Conservation (phyloP, 2,797 vertebrate species). For the Myotis myotis region DNA sequence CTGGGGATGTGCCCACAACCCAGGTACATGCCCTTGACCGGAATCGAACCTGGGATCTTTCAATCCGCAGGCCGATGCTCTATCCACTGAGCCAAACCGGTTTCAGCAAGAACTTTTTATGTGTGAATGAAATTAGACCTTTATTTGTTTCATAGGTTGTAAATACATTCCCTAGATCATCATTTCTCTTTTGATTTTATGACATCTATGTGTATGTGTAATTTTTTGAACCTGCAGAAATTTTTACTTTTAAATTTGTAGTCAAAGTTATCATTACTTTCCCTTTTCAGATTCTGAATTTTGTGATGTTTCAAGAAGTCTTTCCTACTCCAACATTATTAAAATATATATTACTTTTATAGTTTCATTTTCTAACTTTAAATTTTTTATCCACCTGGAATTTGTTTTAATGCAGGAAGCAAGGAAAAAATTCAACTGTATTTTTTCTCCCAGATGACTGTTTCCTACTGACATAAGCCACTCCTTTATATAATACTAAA, state of each 20-base stretch:
- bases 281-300: background rate
- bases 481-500: background rate
- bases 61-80: too few relatives aligned
- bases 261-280: background rate
- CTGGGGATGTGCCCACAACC: too few relatives aligned
- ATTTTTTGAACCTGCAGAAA: background rate
- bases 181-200: slow-evolving; percentile 9
- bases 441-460: background rate
- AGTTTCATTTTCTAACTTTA: slow-evolving; percentile 28
- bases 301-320: slow-evolving; percentile 24
- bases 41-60: too few relatives aligned
- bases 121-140: background rate
- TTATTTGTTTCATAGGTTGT: background rate
- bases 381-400: background rate
- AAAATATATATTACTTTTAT: background rate
- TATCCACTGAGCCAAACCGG: too few relatives aligned
- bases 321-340: slow-evolving; percentile 4
- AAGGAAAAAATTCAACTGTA: slow-evolving; percentile 22
- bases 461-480: background rate
- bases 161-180: background rate
- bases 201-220: background rate
- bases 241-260: slow-evolving; percentile 46
- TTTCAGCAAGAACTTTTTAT: background rate
- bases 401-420: background rate
- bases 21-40: too few relatives aligned